Evolutionary conservation across 2,113 vertebrate genomes (phyloP).

Genomic region (Bungarus multicinctus): DNA sequence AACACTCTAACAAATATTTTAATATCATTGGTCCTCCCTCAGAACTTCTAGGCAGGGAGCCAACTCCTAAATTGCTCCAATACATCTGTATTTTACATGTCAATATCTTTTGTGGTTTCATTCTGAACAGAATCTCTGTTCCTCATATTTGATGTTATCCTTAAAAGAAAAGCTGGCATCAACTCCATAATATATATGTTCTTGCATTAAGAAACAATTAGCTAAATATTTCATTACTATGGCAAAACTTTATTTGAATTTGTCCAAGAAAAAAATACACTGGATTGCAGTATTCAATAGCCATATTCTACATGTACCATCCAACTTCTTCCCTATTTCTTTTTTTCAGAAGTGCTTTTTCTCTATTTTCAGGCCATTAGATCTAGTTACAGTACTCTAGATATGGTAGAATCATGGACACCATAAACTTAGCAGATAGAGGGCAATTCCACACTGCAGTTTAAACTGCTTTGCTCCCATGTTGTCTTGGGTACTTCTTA

Average conservation of each 20-base stretch:
- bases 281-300: not conserved
- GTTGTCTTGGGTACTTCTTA: not conserved
- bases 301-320: not conserved
- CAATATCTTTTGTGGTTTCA: not conserved
- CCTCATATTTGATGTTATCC: not conserved
- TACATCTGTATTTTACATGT: not conserved
- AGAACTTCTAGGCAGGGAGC: not conserved
- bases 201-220: not conserved
- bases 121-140: not conserved
- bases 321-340: not conserved
- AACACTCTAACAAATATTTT: not conserved
- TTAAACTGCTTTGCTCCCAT: not conserved
- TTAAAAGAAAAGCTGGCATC: not conserved
- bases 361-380: not conserved
- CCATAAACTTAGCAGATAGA: not conserved
- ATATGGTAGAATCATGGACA: not conserved
- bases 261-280: not conserved
- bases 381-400: not conserved
- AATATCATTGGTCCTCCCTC: not conserved
- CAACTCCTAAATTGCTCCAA: not conserved
- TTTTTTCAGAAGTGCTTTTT: not conserved
- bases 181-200: not conserved
- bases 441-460: not conserved
- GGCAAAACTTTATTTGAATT: not conserved
- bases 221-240: not conserved